Evolutionary conservation across 2,888 invertebrate genomes (phyloP), one percentile per base, ranked within the genome.

Genomic region (Pterostichus madidus): DNA sequence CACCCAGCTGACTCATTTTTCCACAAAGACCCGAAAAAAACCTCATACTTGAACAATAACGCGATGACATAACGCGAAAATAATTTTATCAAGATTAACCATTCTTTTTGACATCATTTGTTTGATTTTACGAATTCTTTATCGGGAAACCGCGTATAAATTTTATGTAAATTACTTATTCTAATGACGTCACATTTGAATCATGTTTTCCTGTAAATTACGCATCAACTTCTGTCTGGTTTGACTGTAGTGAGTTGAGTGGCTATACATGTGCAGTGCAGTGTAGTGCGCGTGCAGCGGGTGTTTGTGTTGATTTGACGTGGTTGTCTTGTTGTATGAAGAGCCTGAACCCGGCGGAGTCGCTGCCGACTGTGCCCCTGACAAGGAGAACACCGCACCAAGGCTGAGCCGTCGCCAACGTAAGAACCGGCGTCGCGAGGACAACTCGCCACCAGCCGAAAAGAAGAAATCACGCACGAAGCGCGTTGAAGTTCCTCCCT

Each of bases 341-440:
- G 68, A 68, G 68, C 68, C 68, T 8, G 68, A 39, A 8, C 39
- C 39, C 6, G 39, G 10, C 7, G 68, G 68, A 13, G 44, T 6
- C 44, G 17, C 17, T 11, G 15, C 24, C 11, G 56, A 56, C 13
- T 56, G 56, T 8, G 17, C 13, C 13, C 64, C 32, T 1, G 64
- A 64, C 68, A 68, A 68, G 17, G 68, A 68, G 35, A 64, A 64
- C 44, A 17, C 68, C 15, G 68, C 44, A 39, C 68, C 68, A 0
- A 35, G 68, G 6, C 17, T 68, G 8, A 81, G 80, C 53, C 88
- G 92, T 0, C 88, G 92, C 2, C 92, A 92, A 85, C 89, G 91
- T 11, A 92, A 92, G 85, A 92, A 92, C 85, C 89, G 92, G 32
- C 85, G 87, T n/a, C 85, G 87, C 8, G 87, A 88, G 44, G 86